Conservation (phyloP, 2,797 vertebrate species). For the Apogon talboti region DNA sequence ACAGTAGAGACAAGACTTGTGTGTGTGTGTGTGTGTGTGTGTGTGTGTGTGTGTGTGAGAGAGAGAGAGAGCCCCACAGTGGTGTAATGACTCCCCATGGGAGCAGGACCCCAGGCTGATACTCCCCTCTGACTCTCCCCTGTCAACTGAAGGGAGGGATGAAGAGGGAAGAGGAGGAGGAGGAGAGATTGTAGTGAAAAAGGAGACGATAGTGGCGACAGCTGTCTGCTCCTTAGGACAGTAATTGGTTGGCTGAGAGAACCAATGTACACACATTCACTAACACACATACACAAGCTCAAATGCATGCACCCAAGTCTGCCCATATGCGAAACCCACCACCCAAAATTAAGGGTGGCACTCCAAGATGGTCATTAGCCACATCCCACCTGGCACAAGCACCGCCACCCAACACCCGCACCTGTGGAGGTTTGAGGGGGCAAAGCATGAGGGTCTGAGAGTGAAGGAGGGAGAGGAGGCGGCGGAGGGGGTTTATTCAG, state of each 20-base stretch:
- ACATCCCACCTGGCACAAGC: constrained; percentile 61
- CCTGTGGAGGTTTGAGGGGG: constrained; percentile 30
- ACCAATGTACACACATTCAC: constrained; percentile 41
- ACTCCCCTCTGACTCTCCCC: constrained; percentile 72
- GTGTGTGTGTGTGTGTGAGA: constrained; percentile 45
- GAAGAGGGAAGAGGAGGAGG: constrained; percentile 37
- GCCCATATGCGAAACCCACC: constrained; percentile 25
- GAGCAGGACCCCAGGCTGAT: constrained; percentile 73
- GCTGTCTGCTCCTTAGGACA: constrained; percentile 79
- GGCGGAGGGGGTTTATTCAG: constrained; percentile 54
- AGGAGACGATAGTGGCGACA: constrained; percentile 72
- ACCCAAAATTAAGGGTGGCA: constrained; percentile 57
- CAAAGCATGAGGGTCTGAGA: constrained; percentile 23
- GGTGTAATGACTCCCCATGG: constrained; percentile 85
- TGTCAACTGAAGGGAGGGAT: constrained; percentile 63
- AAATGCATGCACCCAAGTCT: constrained; percentile 9
- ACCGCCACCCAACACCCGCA: constrained; percentile 19
- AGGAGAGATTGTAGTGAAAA: constrained; percentile 46
- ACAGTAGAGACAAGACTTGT: constrained; percentile 58
- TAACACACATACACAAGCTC: constrained; percentile 18
- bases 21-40: constrained; percentile 47
- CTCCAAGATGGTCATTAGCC: constrained; percentile 62
- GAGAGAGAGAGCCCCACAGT: constrained; percentile 61
- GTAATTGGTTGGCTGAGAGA: constrained; percentile 82
- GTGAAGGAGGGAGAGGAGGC: constrained; percentile 1